Conservation (phyloP, 23 tunicate species). For the Trididemnum clinides region DNA sequence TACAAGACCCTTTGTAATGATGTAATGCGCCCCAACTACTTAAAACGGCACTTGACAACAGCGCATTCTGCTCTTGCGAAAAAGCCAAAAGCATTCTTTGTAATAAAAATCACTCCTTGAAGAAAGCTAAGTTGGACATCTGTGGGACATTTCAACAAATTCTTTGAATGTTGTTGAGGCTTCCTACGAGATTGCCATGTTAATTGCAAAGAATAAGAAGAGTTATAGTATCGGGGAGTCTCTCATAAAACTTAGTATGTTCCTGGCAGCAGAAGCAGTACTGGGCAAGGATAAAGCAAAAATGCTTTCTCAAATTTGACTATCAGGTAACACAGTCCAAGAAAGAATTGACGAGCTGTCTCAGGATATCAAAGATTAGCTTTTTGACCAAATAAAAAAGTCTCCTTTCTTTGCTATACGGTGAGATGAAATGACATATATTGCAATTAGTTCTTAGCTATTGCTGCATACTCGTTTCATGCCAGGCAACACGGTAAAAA, state of each 20-base stretch:
- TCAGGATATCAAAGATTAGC: conserved; percentile 49
- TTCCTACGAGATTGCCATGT: conserved; percentile 48
- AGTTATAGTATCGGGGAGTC: conserved; percentile 46
- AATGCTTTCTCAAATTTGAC: conserved; percentile 50
- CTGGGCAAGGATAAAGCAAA: conserved; percentile 57
- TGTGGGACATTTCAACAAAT: background rate
- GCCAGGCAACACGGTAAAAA: conserved; percentile 9
- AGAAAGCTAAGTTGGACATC: background rate
- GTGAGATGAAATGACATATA: conserved; percentile 29
- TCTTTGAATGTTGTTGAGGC: conserved; percentile 43
- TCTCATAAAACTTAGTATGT: conserved; percentile 37
- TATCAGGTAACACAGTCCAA: conserved; percentile 39
- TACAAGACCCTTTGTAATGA: background rate
- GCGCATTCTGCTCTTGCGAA: background rate
- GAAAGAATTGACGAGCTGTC: conserved; percentile 44
- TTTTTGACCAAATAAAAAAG: conserved; percentile 29
- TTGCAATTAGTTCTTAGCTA: conserved; percentile 28
- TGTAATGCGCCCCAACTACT: background rate
- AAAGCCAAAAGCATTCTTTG: background rate
- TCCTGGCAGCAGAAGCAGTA: conserved; percentile 49
- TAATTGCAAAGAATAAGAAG: conserved; percentile 51
- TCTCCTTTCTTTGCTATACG: conserved; percentile 48
- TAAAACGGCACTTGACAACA: conserved; percentile 7
- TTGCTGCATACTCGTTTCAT: conserved; percentile 37
- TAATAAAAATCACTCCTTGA: background rate